Percentiles rank a stretch among this genome's conserved stretches.
These are phyloP conservation scores for Thaleichthys pacificus DNA, from an alignment of 2,797 vertebrate species.

Conservation along the genomic window DNA sequence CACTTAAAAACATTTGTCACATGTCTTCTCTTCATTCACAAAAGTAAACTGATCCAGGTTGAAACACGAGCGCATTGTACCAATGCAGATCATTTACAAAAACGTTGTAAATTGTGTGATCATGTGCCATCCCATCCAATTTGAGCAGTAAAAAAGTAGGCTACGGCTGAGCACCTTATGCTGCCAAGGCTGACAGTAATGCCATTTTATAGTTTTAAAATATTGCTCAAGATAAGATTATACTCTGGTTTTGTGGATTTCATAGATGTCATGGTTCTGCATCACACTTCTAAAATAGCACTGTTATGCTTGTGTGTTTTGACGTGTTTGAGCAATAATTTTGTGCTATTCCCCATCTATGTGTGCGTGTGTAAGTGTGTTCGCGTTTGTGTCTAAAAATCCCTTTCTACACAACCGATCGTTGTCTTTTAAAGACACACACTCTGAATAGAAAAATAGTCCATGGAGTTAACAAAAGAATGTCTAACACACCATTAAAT, in stretches of 20 bases:
- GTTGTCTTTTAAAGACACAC: slow-evolving; percentile 7
- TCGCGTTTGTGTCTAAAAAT: background rate
- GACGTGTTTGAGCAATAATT: background rate
- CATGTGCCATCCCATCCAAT: background rate
- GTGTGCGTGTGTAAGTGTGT: background rate
- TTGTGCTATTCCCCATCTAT: background rate
- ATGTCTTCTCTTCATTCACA: slow-evolving; percentile 1
- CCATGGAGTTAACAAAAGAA: slow-evolving; percentile 29
- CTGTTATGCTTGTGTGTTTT: background rate
- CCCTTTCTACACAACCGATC: background rate
- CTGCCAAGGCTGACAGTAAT: background rate
- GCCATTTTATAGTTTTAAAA: too few relatives aligned
- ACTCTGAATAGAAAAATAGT: slow-evolving; percentile 10
- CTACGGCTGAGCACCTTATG: background rate
- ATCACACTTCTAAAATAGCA: too few relatives aligned
- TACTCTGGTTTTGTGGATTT: too few relatives aligned
- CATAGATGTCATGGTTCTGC: too few relatives aligned
- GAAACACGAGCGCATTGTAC: background rate
- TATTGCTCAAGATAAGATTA: too few relatives aligned
- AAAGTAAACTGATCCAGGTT: background rate
- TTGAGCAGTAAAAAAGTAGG: too few relatives aligned
- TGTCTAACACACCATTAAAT: slow-evolving; percentile 38
- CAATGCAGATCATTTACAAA: too few relatives aligned
- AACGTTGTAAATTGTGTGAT: background rate
- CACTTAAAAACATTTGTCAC: background rate